These are phyloP conservation scores for Galendromus occidentalis DNA, from an alignment of 1,140 invertebrate species.

Conservation along the genomic window DNA sequence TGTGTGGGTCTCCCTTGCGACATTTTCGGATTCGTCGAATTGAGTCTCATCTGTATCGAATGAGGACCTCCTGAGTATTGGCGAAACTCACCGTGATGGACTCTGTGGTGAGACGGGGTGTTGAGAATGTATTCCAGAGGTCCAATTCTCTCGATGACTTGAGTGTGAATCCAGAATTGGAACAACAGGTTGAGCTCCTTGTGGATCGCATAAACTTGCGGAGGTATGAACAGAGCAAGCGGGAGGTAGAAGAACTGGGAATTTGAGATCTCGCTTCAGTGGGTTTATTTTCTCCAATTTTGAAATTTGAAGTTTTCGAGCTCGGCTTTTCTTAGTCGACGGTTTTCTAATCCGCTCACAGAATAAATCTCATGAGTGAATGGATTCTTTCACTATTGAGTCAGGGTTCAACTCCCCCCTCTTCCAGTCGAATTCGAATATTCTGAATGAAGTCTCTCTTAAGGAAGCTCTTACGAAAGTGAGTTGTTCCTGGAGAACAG, in stretches of 20 bases:
- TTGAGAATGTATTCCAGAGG: constrained; percentile 65
- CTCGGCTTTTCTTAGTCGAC: too few species aligned
- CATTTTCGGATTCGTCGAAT: too few species aligned
- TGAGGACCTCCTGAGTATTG: not conserved
- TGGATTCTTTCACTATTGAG: not conserved
- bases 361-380: too few species aligned
- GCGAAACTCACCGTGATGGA: constrained; percentile 53
- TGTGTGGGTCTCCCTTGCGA: too few species aligned
- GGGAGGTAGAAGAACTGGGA: constrained; percentile 64
- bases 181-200: constrained; percentile 67
- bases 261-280: constrained; percentile 13
- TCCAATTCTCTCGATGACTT: constrained; percentile 50
- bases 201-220: constrained; percentile 60
- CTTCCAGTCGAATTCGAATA: not conserved
- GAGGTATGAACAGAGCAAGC: constrained; percentile 51
- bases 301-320: too few species aligned
- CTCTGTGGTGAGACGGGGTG: constrained; percentile 66
- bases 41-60: too few species aligned
- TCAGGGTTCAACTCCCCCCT: constrained; percentile 11
- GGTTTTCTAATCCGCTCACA: too few species aligned
- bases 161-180: constrained; percentile 81
- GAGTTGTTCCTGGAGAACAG: constrained; percentile 54
- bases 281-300: too few species aligned
- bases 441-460: not conserved
- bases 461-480: constrained; percentile 66